Percentiles rank a stretch among this genome's conserved stretches.
Conservation (phyloP, 1,140 invertebrate genomes). For the Homalodisca vitripennis region DNA sequence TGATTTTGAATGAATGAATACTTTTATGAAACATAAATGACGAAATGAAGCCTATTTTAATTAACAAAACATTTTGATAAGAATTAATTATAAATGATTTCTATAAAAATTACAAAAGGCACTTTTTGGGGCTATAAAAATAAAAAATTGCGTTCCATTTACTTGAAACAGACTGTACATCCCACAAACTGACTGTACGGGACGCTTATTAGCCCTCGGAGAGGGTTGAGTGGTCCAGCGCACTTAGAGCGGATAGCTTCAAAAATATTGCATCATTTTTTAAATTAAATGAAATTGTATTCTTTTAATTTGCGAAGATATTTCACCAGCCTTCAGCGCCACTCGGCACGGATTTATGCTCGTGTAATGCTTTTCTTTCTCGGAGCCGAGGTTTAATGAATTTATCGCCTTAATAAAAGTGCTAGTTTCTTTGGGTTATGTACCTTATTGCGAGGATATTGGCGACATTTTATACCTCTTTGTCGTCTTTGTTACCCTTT, state of each 20-base stretch:
- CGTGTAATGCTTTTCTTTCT: not conserved
- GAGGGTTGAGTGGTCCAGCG: not conserved
- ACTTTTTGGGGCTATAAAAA: not conserved
- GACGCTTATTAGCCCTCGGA: not conserved
- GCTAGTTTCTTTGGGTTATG: conserved; percentile 12
- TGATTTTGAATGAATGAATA: too few species aligned
- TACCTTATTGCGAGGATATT: conserved; percentile 6
- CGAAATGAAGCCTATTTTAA: too few species aligned
- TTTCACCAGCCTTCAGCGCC: conserved; percentile 1
- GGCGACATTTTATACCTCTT: not conserved
- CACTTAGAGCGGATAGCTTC: conserved; percentile 2
- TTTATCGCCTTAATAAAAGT: conserved; percentile 17
- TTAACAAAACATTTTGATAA: too few species aligned
- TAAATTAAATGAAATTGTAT: conserved; percentile 9
- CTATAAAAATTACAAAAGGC: not conserved
- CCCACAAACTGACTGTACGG: not conserved
- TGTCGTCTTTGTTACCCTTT: not conserved
- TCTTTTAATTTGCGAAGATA: conserved; percentile 23
- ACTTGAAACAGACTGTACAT: not conserved
- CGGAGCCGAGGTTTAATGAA: conserved; percentile 11
- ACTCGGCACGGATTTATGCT: conserved; percentile 7
- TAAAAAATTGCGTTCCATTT: not conserved
- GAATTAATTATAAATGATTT: too few species aligned
- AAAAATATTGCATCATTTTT: conserved; percentile 13
- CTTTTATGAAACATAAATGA: too few species aligned